These are phyloP conservation scores for Boloria euphrosyne DNA, from an alignment of 2,888 invertebrate species.

Conservation along the genomic window DNA sequence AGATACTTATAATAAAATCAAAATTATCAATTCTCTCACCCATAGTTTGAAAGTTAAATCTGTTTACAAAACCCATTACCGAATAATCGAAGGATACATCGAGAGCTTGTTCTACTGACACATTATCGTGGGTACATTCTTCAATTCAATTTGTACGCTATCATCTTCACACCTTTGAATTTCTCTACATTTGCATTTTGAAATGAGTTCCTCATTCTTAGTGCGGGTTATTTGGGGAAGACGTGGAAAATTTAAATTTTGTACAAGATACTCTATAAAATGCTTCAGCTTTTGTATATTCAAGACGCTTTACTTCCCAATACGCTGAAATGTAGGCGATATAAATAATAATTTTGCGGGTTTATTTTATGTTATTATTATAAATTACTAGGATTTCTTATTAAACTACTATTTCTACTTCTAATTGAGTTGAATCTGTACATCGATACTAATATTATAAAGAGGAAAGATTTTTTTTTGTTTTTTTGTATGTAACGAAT, in stretches of 20 bases:
- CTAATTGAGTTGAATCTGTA: too few relatives aligned
- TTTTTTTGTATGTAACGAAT: too few relatives aligned
- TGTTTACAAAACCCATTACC: slow-evolving; percentile 38
- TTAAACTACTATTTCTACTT: too few relatives aligned
- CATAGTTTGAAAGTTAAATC: slow-evolving; percentile 22
- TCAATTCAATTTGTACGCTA: slow-evolving; percentile 48
- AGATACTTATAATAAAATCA: background rate
- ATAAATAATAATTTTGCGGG: background rate
- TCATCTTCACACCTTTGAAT: slow-evolving; percentile 54
- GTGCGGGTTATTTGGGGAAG: slow-evolving; percentile 40
- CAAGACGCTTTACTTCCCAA: background rate
- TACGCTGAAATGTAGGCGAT: background rate
- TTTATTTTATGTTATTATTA: background rate
- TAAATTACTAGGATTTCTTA: too few relatives aligned
- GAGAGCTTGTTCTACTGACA: slow-evolving; percentile 35
- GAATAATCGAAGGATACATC: slow-evolving; percentile 29
- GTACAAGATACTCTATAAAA: slow-evolving; percentile 10
- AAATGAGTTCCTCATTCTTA: slow-evolving; percentile 52
- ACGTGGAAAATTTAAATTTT: slow-evolving; percentile 39
- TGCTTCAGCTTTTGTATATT: slow-evolving; percentile 3
- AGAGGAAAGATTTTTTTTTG: too few relatives aligned
- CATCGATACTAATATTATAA: too few relatives aligned
- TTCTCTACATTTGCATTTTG: slow-evolving; percentile 59
- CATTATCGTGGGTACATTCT: slow-evolving; percentile 37
- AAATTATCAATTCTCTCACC: background rate